phyloP scores from a whole-genome alignment of 2,113 vertebrate genomes.

The Pandion haliaetus region DNA sequence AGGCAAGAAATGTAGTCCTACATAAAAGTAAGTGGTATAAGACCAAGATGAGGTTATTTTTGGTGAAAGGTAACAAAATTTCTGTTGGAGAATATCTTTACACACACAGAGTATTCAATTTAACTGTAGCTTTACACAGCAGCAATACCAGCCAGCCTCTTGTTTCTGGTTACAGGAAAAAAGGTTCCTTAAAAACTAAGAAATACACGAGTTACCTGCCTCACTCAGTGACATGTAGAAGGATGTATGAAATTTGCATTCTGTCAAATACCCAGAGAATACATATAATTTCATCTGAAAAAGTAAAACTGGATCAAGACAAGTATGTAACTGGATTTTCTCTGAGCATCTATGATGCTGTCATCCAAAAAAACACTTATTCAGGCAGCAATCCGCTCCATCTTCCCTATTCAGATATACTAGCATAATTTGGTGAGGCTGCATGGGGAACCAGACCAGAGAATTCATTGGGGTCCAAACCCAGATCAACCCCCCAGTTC shows the following conservation, averaged over 20 bases:
- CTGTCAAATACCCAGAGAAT: background rate
- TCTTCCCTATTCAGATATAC: background rate
- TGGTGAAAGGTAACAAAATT: background rate
- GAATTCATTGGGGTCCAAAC: background rate
- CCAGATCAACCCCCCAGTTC: background rate
- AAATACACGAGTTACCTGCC: background rate
- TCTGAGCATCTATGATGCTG: background rate
- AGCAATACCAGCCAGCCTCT: background rate
- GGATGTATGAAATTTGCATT: background rate
- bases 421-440: background rate
- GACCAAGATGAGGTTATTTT: no score
- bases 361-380: background rate
- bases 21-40: no score
- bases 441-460: background rate
- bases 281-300: background rate
- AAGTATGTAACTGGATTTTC: background rate
- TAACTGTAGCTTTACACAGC: background rate
- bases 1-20: no score
- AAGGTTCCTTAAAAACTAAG: background rate
- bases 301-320: background rate
- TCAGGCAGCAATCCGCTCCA: background rate
- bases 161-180: background rate
- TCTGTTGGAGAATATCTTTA: background rate
- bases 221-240: background rate
- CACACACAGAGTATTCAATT: background rate